Conservation (phyloP, 92 coral and sea anemone species). For the Heteractis magnifica region DNA sequence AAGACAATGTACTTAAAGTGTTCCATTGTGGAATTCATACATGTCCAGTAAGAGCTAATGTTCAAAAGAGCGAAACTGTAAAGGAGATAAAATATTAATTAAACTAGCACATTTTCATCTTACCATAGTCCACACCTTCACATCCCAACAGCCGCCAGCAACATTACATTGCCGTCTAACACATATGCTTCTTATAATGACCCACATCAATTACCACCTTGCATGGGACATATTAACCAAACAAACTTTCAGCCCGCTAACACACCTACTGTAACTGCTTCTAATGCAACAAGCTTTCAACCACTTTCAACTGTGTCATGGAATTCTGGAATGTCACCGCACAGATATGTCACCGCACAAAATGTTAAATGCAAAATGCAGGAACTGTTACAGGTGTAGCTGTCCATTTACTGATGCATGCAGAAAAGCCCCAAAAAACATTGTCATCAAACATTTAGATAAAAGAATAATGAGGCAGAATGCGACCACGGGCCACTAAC, state of each 20-base stretch:
- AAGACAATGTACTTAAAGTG: slow-evolving; percentile 24
- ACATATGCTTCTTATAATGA: background rate
- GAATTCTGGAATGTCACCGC: slow-evolving; percentile 33
- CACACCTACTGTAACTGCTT: background rate
- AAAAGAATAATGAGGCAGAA: background rate
- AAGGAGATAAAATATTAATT: background rate
- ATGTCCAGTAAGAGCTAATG: slow-evolving; percentile 25
- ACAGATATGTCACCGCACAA: slow-evolving; percentile 38
- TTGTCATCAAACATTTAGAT: background rate
- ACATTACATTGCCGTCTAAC: background rate
- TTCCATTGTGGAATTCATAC: slow-evolving; percentile 42
- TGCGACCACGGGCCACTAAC: background rate
- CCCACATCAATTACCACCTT: background rate
- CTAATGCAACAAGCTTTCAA: background rate
- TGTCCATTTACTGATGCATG: slow-evolving; percentile 6
- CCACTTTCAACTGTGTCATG: background rate
- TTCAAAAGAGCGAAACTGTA: background rate
- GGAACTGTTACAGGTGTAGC: slow-evolving; percentile 33
- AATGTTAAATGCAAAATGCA: slow-evolving; percentile 17
- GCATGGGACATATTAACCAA: background rate
- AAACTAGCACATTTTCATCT: background rate
- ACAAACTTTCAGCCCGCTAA: background rate
- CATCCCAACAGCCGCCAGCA: background rate
- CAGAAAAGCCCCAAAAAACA: slow-evolving; percentile 1
- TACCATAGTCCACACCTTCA: background rate